These are phyloP conservation scores for Galeruca laticollis DNA, from an alignment of 2,888 invertebrate species.

Conservation along the genomic window DNA sequence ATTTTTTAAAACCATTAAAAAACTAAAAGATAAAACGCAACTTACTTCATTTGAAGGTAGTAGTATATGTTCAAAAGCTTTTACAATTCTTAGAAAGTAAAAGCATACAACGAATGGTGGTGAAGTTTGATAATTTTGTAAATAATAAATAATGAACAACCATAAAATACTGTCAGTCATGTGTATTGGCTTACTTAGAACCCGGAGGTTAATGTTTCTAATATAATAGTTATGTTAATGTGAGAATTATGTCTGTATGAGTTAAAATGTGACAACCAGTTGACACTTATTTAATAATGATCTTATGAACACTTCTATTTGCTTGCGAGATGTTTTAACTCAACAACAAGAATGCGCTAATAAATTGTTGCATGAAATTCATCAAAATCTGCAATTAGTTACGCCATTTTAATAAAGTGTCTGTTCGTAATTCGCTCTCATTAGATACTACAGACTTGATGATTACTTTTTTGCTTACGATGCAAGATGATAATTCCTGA, in stretches of 20 bases:
- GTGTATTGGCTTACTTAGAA: constrained; percentile 5
- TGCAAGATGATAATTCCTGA: neutral
- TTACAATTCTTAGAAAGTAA: too few relatives aligned
- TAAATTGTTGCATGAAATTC: neutral
- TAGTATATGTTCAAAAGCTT: too few relatives aligned
- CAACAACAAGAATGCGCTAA: neutral
- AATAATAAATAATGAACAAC: neutral
- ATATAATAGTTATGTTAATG: constrained; percentile 1
- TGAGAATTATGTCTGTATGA: neutral
- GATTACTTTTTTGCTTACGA: neutral
- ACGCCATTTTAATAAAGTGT: constrained; percentile 3
- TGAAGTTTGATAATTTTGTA: neutral
- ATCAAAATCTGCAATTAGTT: constrained; percentile 1
- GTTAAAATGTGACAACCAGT: neutral
- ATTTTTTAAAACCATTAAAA: too few relatives aligned
- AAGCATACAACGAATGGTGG: neutral
- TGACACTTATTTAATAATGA: constrained; percentile 6
- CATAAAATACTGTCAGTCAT: neutral
- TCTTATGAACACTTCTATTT: constrained; percentile 6
- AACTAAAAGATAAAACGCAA: too few relatives aligned
- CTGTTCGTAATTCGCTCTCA: neutral
- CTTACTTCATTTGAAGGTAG: too few relatives aligned
- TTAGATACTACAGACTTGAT: neutral
- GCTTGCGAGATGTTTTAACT: constrained; percentile 1
- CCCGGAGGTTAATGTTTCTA: constrained; percentile 3